Percentiles rank a stretch among this genome's conserved stretches.
Conservation (phyloP, 2,113 vertebrate genomes). For the Tachuris rubrigastra region DNA sequence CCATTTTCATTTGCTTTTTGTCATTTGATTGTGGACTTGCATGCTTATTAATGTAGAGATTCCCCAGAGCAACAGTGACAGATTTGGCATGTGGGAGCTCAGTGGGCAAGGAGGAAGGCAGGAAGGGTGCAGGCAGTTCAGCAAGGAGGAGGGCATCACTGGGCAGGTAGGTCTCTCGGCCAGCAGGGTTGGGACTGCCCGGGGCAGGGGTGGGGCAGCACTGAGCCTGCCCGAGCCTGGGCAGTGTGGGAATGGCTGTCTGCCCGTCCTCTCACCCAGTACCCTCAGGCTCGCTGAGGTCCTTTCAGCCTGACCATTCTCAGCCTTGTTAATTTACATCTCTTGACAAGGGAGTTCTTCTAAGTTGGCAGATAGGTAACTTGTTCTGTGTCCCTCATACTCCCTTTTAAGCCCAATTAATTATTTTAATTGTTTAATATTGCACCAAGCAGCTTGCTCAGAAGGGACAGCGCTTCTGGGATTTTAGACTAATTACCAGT, state of each 20-base stretch:
- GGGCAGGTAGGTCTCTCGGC: background rate
- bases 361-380: background rate
- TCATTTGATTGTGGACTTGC: background rate
- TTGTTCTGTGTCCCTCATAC: background rate
- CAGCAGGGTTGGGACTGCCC: background rate
- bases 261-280: background rate
- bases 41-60: background rate
- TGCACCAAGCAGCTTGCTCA: background rate
- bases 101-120: background rate
- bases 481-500: slow-evolving; percentile 68
- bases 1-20: background rate
- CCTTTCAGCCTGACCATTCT: background rate
- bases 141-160: too few relatives aligned
- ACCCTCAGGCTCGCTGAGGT: background rate
- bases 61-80: background rate
- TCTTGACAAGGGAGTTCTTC: background rate
- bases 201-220: background rate
- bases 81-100: accelerated
- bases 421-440: slow-evolving; percentile 60
- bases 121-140: background rate
- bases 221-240: background rate
- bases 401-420: slow-evolving; percentile 37
- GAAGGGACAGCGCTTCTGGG: slow-evolving; percentile 47
- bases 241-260: background rate
- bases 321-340: background rate